Conservation (phyloP, 1,140 invertebrate genomes). For the Brachionus calyciflorus region DNA sequence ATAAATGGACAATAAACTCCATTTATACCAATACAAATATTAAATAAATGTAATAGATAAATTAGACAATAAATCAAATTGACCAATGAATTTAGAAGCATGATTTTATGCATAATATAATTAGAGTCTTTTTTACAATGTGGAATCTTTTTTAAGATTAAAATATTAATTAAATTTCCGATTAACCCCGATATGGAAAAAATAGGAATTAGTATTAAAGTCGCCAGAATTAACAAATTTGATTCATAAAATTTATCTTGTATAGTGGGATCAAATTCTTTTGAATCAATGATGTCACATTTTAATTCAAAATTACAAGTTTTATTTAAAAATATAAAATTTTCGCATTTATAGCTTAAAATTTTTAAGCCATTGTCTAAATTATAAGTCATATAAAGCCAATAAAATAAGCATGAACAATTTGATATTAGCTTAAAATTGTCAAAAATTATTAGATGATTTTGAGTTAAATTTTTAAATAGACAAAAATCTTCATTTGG, state of each 20-base stretch:
- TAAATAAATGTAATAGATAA: neutral
- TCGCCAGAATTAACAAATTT: too few species aligned
- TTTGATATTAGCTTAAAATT: neutral
- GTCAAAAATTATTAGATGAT: neutral
- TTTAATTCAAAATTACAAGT: neutral
- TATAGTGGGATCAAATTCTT: neutral
- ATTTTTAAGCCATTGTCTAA: neutral
- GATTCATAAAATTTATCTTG: neutral
- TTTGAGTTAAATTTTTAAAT: neutral
- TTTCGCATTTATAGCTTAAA: neutral
- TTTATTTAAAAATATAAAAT: neutral
- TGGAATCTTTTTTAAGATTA: neutral
- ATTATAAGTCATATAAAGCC: neutral
- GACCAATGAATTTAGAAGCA: neutral
- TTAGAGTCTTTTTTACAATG: neutral
- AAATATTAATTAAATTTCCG: neutral
- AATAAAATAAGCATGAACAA: neutral
- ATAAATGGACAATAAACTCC: neutral
- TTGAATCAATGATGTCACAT: neutral
- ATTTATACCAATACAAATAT: neutral
- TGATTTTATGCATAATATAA: neutral
- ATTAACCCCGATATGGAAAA: neutral
- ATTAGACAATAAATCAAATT: constrained; percentile 1
- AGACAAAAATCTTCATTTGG: neutral
- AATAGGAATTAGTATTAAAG: neutral